A percentile compares a stretch with the other conserved stretches of the same genome.
These are phyloP conservation scores for Hydrophis major DNA, from an alignment of 2,797 vertebrate species.

Conservation along the genomic window DNA sequence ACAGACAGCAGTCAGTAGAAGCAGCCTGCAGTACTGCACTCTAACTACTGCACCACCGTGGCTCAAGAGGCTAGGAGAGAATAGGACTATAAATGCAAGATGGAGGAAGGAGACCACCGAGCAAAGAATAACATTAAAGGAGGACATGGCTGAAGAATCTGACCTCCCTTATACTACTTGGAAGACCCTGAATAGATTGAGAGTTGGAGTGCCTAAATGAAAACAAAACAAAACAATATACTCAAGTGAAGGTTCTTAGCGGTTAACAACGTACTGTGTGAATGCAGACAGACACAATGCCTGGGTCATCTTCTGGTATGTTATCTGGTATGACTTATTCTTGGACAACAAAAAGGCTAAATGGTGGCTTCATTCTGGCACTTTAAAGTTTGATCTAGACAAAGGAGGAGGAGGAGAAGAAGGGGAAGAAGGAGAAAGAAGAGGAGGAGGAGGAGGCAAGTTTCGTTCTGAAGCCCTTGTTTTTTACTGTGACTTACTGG, in stretches of 20 bases:
- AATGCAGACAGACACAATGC: not conserved
- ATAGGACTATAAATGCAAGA: constrained; percentile 8
- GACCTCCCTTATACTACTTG: not conserved
- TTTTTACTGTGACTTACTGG: not conserved
- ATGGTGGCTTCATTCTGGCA: not conserved
- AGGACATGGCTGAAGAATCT: not conserved
- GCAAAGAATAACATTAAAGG: not conserved
- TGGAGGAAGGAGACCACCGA: not conserved
- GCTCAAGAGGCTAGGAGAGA: not conserved
- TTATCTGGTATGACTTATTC: not conserved
- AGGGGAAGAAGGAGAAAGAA: too few relatives aligned
- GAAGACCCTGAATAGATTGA: not conserved
- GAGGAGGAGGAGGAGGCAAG: not conserved
- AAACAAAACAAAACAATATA: not conserved
- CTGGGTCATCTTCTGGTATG: not conserved
- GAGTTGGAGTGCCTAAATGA: not conserved
- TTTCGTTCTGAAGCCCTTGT: not conserved
- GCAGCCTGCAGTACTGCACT: too few relatives aligned
- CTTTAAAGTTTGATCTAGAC: not conserved
- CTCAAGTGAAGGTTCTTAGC: not conserved
- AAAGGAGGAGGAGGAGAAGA: too few relatives aligned
- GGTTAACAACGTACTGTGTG: not conserved
- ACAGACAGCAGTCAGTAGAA: too few relatives aligned
- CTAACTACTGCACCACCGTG: too few relatives aligned
- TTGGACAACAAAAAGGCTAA: not conserved